A percentile compares a stretch with the other conserved stretches of the same genome.
phyloP scores from a whole-genome alignment of 2,113 vertebrate species.

The Campylorhamphus procurvoides region DNA sequence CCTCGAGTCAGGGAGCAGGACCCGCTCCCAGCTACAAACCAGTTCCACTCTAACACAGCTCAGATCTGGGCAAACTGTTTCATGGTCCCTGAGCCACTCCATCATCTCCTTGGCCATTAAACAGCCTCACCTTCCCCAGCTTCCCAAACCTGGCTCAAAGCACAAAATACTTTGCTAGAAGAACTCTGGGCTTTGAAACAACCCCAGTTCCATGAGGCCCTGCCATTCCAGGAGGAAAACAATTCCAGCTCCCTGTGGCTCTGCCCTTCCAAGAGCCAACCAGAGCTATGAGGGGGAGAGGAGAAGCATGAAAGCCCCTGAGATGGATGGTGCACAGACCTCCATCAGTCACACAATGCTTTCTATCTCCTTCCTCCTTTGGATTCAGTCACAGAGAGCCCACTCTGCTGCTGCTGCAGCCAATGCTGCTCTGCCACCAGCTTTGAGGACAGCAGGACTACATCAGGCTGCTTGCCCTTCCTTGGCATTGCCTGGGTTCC shows the following conservation, averaged over 20 bases:
- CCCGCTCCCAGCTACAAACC: accelerated
- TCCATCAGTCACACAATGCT: accelerated
- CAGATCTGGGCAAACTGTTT: not conserved
- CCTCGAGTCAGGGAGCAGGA: not conserved
- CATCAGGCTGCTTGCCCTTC: not conserved
- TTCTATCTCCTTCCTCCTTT: not conserved
- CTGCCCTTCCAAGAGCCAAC: not conserved
- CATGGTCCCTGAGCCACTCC: accelerated
- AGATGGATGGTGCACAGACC: not conserved
- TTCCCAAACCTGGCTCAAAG: slow-evolving; percentile 35
- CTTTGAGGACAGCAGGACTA: accelerated
- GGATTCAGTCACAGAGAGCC: not conserved
- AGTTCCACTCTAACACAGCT: accelerated
- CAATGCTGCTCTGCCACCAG: not conserved
- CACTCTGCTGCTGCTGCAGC: not conserved
- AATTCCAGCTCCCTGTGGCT: not conserved
- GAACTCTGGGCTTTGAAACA: slow-evolving; percentile 42
- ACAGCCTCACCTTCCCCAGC: not conserved
- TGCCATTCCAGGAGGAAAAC: not conserved
- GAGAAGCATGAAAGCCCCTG: not conserved
- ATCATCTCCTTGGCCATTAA: not conserved
- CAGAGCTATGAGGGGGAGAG: slow-evolving; percentile 17
- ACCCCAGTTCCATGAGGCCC: not conserved
- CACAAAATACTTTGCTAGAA: slow-evolving; percentile 13
- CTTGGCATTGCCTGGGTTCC: not conserved